These are phyloP conservation scores for Eidolon dupreanum DNA, from an alignment of 2,797 vertebrate genomes.

Conservation along the genomic window DNA sequence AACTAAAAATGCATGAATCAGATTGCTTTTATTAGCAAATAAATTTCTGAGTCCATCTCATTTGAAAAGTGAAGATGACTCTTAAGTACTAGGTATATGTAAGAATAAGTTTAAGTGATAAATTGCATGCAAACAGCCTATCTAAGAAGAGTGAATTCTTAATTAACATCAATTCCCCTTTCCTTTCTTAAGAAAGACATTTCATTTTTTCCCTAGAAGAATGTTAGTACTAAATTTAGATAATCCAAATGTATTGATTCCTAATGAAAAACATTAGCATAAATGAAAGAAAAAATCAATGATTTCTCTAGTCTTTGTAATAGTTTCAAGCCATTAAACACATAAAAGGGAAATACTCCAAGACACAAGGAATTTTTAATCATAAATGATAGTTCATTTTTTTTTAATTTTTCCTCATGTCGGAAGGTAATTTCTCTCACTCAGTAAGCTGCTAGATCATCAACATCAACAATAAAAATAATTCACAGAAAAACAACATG, in stretches of 20 bases:
- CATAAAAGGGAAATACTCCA: background rate
- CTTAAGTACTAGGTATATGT: background rate
- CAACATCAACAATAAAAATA: background rate
- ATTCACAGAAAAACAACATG: background rate
- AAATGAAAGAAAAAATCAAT: background rate
- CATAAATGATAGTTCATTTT: background rate
- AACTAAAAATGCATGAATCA: background rate
- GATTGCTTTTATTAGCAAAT: background rate
- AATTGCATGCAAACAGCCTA: background rate
- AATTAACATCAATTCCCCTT: constrained; percentile 52
- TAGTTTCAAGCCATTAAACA: background rate
- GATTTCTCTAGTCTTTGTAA: background rate
- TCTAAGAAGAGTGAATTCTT: constrained; percentile 34
- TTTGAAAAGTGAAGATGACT: constrained; percentile 30
- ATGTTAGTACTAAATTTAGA: constrained; percentile 27
- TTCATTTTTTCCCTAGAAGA: constrained; percentile 34
- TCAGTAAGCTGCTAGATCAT: background rate
- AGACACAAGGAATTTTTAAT: background rate
- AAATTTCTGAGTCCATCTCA: background rate
- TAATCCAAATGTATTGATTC: constrained; percentile 18
- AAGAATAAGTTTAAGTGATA: constrained; percentile 43
- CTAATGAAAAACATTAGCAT: constrained; percentile 22
- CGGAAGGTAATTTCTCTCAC: background rate
- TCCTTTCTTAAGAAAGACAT: background rate
- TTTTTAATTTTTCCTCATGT: background rate